These are phyloP conservation scores for Hypotaenidia okinawae DNA, from an alignment of 2,797 vertebrate genomes.

Conservation along the genomic window DNA sequence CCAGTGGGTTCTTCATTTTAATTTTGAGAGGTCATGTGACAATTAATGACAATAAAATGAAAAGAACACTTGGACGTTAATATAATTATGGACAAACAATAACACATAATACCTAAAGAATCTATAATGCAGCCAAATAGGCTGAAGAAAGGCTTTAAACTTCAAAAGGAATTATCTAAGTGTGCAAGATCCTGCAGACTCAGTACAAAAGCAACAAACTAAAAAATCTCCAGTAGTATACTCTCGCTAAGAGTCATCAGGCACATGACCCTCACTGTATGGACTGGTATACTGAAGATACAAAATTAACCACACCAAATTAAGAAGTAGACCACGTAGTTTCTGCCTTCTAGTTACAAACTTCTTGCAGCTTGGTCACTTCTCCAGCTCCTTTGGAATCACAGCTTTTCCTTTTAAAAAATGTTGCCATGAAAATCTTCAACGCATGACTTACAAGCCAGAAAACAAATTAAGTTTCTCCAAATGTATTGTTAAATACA, in stretches of 20 bases:
- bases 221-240: not conserved
- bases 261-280: not conserved
- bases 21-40: not conserved
- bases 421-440: not conserved
- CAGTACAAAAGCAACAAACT: not conserved
- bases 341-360: not conserved
- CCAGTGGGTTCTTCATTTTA: not conserved
- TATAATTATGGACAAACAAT: constrained; percentile 1
- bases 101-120: not conserved
- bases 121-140: not conserved
- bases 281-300: not conserved
- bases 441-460: not conserved
- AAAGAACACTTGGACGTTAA: not conserved
- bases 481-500: not conserved
- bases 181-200: not conserved
- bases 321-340: not conserved
- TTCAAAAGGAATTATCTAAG: not conserved
- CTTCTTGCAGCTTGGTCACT: not conserved
- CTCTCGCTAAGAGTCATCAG: not conserved
- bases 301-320: not conserved
- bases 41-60: not conserved
- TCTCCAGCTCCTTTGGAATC: not conserved
- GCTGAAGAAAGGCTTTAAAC: not conserved
- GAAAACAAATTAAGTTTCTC: not conserved
- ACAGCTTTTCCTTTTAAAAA: not conserved